These are phyloP conservation scores for Sclerurus mexicanus DNA, from an alignment of 2,113 vertebrate species.

Conservation along the genomic window DNA sequence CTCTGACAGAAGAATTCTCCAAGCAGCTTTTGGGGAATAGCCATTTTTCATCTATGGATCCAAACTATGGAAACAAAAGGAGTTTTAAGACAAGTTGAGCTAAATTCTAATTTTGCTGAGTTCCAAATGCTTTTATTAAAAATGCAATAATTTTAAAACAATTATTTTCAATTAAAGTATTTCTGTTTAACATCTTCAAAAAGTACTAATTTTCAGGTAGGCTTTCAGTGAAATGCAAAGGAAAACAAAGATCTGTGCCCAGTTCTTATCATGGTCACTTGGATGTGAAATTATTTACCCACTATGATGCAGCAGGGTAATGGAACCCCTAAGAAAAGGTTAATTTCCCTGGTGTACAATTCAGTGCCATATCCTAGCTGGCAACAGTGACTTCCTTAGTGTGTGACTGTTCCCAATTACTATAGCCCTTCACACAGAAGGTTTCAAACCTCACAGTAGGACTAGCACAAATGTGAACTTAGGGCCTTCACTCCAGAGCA, in stretches of 20 bases:
- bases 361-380: background rate
- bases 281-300: background rate
- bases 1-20: background rate
- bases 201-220: background rate
- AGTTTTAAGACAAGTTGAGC: background rate
- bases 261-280: background rate
- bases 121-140: background rate
- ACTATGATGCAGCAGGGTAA: background rate
- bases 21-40: background rate
- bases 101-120: background rate
- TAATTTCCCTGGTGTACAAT: background rate
- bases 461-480: background rate
- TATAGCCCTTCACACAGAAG: background rate
- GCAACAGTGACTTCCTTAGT: background rate
- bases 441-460: background rate
- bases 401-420: background rate
- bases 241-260: background rate
- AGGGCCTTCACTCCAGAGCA: background rate
- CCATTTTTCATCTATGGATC: background rate
- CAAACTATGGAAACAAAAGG: background rate
- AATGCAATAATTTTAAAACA: background rate
- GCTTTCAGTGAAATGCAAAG: background rate
- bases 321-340: background rate
- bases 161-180: background rate
- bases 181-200: background rate